These are phyloP conservation scores for Trididemnum miniatum DNA, from an alignment of 23 tunicate genomes.

Conservation along the genomic window DNA sequence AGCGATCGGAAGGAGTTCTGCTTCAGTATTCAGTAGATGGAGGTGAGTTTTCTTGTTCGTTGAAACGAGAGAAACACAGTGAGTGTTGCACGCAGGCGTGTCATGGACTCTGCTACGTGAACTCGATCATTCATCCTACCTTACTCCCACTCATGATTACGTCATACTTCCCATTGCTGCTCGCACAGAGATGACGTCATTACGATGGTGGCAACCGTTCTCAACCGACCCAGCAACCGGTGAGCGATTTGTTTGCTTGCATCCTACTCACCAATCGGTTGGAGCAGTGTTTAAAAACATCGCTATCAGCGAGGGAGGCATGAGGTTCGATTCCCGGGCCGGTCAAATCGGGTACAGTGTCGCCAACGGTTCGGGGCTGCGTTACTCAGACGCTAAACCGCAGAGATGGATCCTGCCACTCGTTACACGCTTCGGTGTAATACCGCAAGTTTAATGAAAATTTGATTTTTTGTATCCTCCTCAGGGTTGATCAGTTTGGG, in stretches of 20 bases:
- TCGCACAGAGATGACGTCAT: conserved; percentile 55
- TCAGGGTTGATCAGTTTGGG: conserved; percentile 71
- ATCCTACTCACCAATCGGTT: too few species aligned
- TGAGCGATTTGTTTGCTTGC: too few species aligned
- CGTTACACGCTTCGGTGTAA: too few species aligned
- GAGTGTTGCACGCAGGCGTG: conserved; percentile 45
- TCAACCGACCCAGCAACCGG: conserved; percentile 46
- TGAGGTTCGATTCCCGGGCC: too few species aligned
- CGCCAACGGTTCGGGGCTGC: too few species aligned
- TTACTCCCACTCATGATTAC: conserved; percentile 40
- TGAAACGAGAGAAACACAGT: not conserved
- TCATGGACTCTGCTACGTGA: conserved; percentile 70
- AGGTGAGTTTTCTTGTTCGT: conserved; percentile 33
- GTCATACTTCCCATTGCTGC: conserved; percentile 63
- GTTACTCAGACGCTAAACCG: too few species aligned
- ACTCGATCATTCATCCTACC: conserved; percentile 55
- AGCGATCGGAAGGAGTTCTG: conserved; percentile 59
- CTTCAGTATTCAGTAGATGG: conserved; percentile 88
- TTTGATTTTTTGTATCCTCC: too few species aligned
- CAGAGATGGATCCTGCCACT: too few species aligned
- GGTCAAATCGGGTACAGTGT: too few species aligned
- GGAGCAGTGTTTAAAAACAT: too few species aligned
- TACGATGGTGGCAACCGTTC: conserved; percentile 94
- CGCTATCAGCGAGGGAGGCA: too few species aligned
- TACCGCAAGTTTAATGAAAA: too few species aligned